phyloP scores from a whole-genome alignment of 2,888 invertebrate species.

The Stramonita haemastoma region DNA sequence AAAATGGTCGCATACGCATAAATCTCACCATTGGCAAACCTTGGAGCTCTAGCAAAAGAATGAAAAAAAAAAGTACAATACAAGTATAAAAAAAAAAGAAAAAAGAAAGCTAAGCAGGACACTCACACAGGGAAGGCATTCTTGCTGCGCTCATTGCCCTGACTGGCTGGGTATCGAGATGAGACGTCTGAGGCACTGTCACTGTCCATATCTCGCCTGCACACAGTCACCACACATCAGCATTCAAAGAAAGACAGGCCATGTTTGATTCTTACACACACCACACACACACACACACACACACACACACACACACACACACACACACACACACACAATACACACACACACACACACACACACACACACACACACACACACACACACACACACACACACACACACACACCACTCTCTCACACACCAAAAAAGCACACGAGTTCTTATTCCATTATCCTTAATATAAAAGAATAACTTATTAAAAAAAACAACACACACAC shows the following conservation, averaged over 20 bases:
- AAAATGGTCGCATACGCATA: too few relatives aligned
- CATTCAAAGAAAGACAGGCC: not conserved
- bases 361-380: not conserved
- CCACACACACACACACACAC: too few relatives aligned
- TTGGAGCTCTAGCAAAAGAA: too few relatives aligned
- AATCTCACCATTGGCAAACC: too few relatives aligned
- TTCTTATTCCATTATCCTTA: too few relatives aligned
- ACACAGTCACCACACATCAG: constrained; percentile 36
- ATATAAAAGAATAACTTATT: too few relatives aligned
- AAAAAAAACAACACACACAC: constrained; percentile 1
- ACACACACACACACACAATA: not conserved
- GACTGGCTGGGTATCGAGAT: constrained; percentile 49
- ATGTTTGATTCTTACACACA: not conserved
- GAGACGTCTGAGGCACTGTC: constrained; percentile 72
- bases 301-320: not conserved
- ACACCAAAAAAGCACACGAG: too few relatives aligned
- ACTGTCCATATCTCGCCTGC: constrained; percentile 65
- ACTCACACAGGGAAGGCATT: constrained; percentile 30
- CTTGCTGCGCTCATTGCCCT: constrained; percentile 1
- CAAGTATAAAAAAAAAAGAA: too few relatives aligned
- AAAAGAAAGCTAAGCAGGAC: not conserved
- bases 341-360: not conserved
- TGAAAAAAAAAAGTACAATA: too few relatives aligned
- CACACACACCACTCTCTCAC: not conserved
- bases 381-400: not conserved